Evolutionary conservation across 2,888 invertebrate species (phyloP), one percentile per base, ranked within the genome.

Genomic region (Coecobrya sp.): DNA sequence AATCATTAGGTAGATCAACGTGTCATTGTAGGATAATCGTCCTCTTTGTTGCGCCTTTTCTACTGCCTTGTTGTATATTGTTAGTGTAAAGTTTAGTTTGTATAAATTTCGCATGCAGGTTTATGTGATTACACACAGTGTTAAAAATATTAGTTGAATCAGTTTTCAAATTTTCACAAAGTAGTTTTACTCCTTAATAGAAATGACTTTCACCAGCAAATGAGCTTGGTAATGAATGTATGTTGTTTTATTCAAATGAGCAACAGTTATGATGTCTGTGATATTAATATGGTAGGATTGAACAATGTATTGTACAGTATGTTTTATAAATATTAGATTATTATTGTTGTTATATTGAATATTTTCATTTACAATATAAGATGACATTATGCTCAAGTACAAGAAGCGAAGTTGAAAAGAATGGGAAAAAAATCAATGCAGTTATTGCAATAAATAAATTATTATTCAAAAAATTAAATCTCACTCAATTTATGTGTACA

Each of bases 31-130:
- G 62, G 36, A 65, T 7, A 88, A 62, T 65, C 65, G 82, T 68
- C 86, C 52, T 27, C 52, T 52, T 30, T 55, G 81, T 3, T 62
- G n/a, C n/a, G 65, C 13, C n/a, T 59, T 76, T 13, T 59, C 88
- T 88, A 30, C 62, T 45, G 88, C 88, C 88, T 88, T 87, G 55
- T 76, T 88, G 88, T 88, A 88, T 55, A 55, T 30, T 25, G 79
- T 27, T 52, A 55, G 25, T 81, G 73, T 86, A 86, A 76, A 76
- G 55, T 76, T 19, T 49, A 76, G 11, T 25, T n/a, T 55, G 13
- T 30, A 10, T 81, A 81, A 62, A 27, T 52, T 81, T 79, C 79
- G 79, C 88, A 88, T 79, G 88, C 70, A 79, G 88, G 73, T 30
- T 86, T 52, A 52, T 86, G 73, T 88, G 88, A 81, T 27, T 10